These are phyloP conservation scores for Anoura caudifer DNA, from an alignment of 2,113 vertebrate genomes.

Conservation along the genomic window DNA sequence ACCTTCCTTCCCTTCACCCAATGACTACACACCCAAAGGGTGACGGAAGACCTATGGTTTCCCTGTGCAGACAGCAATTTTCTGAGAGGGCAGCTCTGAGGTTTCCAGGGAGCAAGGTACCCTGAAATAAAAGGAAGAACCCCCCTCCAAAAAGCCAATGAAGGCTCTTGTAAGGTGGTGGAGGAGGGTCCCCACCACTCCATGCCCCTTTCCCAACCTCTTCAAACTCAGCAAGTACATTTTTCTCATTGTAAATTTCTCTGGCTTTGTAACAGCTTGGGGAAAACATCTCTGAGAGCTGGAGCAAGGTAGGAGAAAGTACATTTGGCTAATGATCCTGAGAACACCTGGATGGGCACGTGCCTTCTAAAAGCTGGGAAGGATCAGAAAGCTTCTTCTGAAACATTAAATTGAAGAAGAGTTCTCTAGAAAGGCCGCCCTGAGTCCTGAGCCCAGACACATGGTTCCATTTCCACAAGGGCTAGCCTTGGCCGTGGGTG, in stretches of 20 bases:
- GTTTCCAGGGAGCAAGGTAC: background rate
- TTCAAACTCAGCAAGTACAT: background rate
- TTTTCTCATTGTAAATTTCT: background rate
- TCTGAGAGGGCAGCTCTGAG: background rate
- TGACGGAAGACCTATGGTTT: background rate
- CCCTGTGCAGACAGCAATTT: background rate
- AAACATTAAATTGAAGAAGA: background rate
- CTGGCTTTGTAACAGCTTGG: background rate
- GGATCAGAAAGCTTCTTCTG: background rate
- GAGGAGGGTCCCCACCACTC: background rate
- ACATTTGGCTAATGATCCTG: background rate
- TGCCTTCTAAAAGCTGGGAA: background rate
- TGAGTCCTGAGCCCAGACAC: background rate
- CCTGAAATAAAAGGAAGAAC: background rate
- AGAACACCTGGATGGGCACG: background rate
- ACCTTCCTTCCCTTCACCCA: background rate
- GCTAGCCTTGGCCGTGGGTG: background rate
- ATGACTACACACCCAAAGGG: background rate
- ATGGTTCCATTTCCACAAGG: background rate
- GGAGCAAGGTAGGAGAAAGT: background rate
- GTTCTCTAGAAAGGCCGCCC: background rate
- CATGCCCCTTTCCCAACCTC: background rate
- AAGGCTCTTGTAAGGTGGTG: background rate
- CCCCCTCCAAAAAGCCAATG: background rate
- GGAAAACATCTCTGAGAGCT: background rate